A percentile compares a stretch with the other conserved stretches of the same genome.
These are phyloP conservation scores for Apostichopus japonicus DNA, from an alignment of 35 echinoderm and acorn worm genomes.

Conservation along the genomic window DNA sequence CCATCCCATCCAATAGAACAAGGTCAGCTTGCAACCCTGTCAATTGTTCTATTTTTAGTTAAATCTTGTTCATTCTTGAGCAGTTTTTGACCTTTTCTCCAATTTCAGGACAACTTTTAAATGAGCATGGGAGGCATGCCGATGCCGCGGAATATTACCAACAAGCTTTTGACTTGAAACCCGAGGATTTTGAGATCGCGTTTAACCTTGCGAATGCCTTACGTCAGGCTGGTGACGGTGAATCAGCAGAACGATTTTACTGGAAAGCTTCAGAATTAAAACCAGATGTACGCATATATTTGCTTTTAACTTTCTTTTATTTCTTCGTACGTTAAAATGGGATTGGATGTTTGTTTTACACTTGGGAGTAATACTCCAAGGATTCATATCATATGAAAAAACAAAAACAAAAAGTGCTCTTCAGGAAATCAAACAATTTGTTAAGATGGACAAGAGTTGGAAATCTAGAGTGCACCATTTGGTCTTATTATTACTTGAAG, in stretches of 20 bases:
- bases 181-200: conserved; percentile 90
- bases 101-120: conserved; percentile 82
- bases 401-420: no score
- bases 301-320: no score
- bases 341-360: no score
- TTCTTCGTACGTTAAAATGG: no score
- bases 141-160: conserved; percentile 73
- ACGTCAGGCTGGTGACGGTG: conserved; percentile 74
- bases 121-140: conserved; percentile 60
- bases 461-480: no score
- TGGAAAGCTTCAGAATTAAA: conserved; percentile 77
- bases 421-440: no score
- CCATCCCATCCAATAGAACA: not conserved
- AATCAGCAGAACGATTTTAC: conserved; percentile 85
- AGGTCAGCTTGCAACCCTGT: not conserved
- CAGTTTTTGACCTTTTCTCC: conserved; percentile 22
- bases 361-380: no score
- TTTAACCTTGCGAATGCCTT: conserved; percentile 96
- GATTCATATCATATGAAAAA: no score
- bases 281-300: conserved; percentile 80
- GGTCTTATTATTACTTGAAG: no score
- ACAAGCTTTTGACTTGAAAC: conserved; percentile 63
- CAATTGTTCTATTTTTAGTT: not conserved
- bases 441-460: no score
- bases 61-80: not conserved